Percentiles rank a stretch among this genome's conserved stretches.
These are phyloP conservation scores for Melanotaenia parkinsoni DNA, from an alignment of 2,797 vertebrate genomes.

Conservation along the genomic window DNA sequence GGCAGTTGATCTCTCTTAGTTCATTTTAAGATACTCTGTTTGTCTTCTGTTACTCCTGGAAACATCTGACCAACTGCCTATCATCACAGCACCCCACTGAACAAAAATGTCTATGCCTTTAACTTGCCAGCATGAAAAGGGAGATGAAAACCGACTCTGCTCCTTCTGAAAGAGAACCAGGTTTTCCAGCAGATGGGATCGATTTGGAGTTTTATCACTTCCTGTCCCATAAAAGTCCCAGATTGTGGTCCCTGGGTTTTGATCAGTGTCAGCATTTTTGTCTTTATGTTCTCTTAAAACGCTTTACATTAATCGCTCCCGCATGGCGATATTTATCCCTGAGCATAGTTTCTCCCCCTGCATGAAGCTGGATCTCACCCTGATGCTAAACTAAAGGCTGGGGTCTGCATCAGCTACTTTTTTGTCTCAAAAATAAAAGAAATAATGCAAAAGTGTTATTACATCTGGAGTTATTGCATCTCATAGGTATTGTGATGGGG, in stretches of 20 bases:
- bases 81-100: slow-evolving; percentile 49
- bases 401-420: slow-evolving; percentile 11
- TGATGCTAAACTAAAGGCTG: slow-evolving; percentile 21
- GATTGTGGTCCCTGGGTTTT: slow-evolving; percentile 71
- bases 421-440: background rate
- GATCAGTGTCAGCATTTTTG: slow-evolving; percentile 75
- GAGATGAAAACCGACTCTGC: slow-evolving; percentile 35
- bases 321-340: slow-evolving; percentile 27
- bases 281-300: slow-evolving; percentile 62
- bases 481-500: no score
- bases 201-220: slow-evolving; percentile 84
- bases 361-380: background rate
- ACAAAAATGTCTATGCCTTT: slow-evolving; percentile 43
- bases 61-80: slow-evolving; percentile 31
- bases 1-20: slow-evolving; percentile 12
- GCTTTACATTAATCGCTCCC: slow-evolving; percentile 53
- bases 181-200: slow-evolving; percentile 80
- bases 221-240: slow-evolving; percentile 77
- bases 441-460: background rate
- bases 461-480: background rate
- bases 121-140: slow-evolving; percentile 34
- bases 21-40: slow-evolving; percentile 29
- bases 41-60: slow-evolving; percentile 35
- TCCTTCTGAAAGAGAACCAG: slow-evolving; percentile 54
- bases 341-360: slow-evolving; percentile 16